Base-by-base conservation (phyloP, 2,888 invertebrate species). In the Phragmatobia fuliginosa region DNA sequence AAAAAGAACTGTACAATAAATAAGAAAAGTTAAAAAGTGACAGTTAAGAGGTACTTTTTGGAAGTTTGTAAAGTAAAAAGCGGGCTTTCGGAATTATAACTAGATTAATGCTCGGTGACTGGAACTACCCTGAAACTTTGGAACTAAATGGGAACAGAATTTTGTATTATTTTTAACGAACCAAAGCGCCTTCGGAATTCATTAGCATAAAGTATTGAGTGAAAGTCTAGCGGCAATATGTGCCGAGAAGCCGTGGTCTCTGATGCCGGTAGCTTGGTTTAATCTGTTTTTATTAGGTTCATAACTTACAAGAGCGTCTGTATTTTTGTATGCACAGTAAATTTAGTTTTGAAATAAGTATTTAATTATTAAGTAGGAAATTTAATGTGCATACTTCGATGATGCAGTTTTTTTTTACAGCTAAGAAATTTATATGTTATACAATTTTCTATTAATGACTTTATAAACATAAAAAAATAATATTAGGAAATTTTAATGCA, bases 161-260 rank as follows among this genome's bases (percentile, higher is more conserved):
- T 93, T 93, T 92, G 89, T 91, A 88, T 91, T 94, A 91, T 94
- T 94, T 94, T 92, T 91, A 91, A 90, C 87, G 89, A 90, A 90
- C 88, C 87, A 86, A 87, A 90, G 86, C 89, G 89, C 89, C 90
- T 91, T 91, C 87, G 82, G 90, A 92, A 93, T 94, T 94, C 91
- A 94, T 94, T 94, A 93, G 89, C 88, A 88, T 86, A 86, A 90
- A 89, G 87, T 88, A 88, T 84, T 83, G 81, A 83, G 81, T 82
- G 79, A 85, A 87, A 87, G 85, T 90, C 86, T 86, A 86, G 79
- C 79, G 85, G 78, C 87, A 88, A 90, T 89, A 87, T 90, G 84
- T 89, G 87, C 85, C 80, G 68, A 66, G 62, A 69, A 49, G 68
- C 7, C 11, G 58, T 61, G 60, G 45, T 56, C 70, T 41, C 33